These are phyloP conservation scores for Oreonectes daqikongensis DNA, from an alignment of 2,797 vertebrate genomes.

Conservation along the genomic window DNA sequence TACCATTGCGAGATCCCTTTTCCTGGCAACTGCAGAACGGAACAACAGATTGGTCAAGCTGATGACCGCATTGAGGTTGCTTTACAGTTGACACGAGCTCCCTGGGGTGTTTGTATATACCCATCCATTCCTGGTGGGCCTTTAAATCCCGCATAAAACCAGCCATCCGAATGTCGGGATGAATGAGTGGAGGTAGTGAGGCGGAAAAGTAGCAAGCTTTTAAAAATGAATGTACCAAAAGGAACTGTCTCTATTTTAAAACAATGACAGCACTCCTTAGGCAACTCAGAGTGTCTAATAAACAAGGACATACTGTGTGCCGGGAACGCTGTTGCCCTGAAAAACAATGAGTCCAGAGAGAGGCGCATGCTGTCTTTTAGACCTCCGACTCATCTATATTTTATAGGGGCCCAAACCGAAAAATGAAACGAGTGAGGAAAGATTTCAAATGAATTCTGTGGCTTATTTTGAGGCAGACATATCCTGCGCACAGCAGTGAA, in stretches of 20 bases:
- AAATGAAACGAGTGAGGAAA: constrained; percentile 32
- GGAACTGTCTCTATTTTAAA: constrained; percentile 49
- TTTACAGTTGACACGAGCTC: constrained; percentile 15
- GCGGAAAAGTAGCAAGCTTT: constrained; percentile 30
- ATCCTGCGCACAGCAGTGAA: not conserved
- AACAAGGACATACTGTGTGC: constrained; percentile 38
- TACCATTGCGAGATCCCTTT: not conserved
- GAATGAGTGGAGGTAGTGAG: not conserved
- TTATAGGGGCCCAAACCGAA: constrained; percentile 41
- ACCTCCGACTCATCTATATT: constrained; percentile 54
- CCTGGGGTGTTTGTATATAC: not conserved
- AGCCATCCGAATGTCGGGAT: not conserved
- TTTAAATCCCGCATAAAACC: constrained; percentile 1
- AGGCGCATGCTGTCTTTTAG: constrained; percentile 25
- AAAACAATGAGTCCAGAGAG: constrained; percentile 46
- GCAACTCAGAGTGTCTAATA: constrained; percentile 46
- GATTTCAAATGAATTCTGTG: constrained; percentile 17
- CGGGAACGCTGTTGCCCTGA: constrained; percentile 4
- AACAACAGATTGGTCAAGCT: constrained; percentile 23
- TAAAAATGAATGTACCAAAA: constrained; percentile 44
- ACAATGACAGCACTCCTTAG: constrained; percentile 39
- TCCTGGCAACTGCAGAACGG: not conserved
- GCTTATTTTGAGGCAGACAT: constrained; percentile 32
- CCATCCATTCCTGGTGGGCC: not conserved
- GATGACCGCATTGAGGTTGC: constrained; percentile 14